Evolutionary conservation across 2,888 invertebrate species (phyloP).

Genomic region (Parapristionchus giblindavisi): DNA sequence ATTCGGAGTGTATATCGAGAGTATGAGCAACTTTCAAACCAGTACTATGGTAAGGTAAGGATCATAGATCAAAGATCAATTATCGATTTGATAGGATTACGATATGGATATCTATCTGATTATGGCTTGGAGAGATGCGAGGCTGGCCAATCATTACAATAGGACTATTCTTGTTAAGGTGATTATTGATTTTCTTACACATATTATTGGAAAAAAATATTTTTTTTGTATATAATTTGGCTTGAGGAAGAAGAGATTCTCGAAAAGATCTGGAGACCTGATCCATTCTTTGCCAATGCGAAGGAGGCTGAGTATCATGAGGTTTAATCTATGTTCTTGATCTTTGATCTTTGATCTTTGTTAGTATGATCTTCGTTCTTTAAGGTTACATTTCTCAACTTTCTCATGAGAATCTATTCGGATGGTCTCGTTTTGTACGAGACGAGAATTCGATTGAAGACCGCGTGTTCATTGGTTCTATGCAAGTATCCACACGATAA

Average conservation of each 20-base stretch:
- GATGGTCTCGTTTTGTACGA: constrained; percentile 68
- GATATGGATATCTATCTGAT: constrained; percentile 69
- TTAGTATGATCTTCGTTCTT: not conserved
- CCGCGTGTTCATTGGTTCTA: constrained; percentile 68
- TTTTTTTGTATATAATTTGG: not conserved
- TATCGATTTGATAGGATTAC: constrained; percentile 61
- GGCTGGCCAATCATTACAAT: constrained; percentile 65
- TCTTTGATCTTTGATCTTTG: not conserved
- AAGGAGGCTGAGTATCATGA: constrained; percentile 70
- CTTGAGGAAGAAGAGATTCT: constrained; percentile 57
- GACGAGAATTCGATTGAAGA: constrained; percentile 67
- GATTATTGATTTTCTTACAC: constrained; percentile 39
- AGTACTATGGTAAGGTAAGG: constrained; percentile 62
- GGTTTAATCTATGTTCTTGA: constrained; percentile 33
- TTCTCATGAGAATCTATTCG: constrained; percentile 68
- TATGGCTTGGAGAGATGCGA: constrained; percentile 68
- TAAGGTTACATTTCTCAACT: constrained; percentile 68
- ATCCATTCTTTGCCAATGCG: constrained; percentile 68
- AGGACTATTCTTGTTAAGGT: constrained; percentile 68
- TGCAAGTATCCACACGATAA: constrained; percentile 70
- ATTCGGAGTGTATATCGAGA: constrained; percentile 69
- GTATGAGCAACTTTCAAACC: constrained; percentile 69
- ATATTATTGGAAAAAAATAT: not conserved
- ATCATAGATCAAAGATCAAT: not conserved
- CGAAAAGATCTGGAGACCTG: constrained; percentile 67